Evolutionary conservation across 2,888 invertebrate species (phyloP).

Genomic region (Zaprionus bogoriensis): DNA sequence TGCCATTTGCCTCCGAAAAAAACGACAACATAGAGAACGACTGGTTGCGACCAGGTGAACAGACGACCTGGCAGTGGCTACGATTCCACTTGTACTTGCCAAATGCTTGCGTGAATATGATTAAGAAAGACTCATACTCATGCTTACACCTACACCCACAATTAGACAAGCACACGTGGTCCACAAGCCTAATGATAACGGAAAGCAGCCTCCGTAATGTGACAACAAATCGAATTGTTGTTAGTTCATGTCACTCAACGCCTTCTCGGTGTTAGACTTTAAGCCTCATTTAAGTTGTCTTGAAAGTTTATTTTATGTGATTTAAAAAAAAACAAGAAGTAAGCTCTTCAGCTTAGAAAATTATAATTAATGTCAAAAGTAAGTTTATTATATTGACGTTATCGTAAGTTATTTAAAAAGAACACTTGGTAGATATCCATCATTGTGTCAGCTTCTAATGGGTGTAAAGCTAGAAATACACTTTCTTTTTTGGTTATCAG

Average conservation of each 20-base stretch:
- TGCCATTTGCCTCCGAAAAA: conserved; percentile 62
- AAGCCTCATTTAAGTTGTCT: too few relatives aligned
- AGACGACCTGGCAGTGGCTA: conserved; percentile 51
- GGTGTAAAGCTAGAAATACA: too few relatives aligned
- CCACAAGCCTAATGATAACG: conserved; percentile 36
- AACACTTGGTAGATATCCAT: too few relatives aligned
- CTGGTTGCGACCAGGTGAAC: conserved; percentile 62
- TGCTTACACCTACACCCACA: conserved; percentile 13
- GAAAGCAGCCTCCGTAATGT: conserved; percentile 57
- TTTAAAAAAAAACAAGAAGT: too few relatives aligned
- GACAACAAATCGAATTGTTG: conserved; percentile 69
- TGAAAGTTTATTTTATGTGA: too few relatives aligned
- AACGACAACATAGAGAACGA: conserved; percentile 32
- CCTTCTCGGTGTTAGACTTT: too few relatives aligned
- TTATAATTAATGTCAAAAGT: too few relatives aligned
- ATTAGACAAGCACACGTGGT: conserved; percentile 42
- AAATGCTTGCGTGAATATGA: conserved; percentile 59
- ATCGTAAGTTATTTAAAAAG: too few relatives aligned
- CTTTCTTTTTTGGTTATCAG: too few relatives aligned
- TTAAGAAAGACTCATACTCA: conserved; percentile 35
- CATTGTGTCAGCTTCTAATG: too few relatives aligned
- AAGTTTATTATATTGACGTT: too few relatives aligned
- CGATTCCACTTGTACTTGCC: conserved; percentile 52
- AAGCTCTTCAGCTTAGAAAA: too few relatives aligned
- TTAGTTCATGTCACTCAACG: not conserved